Percentiles rank a stretch among this genome's conserved stretches.
Conservation (phyloP, 2,113 vertebrate genomes). For the Onychostruthus taczanowskii region DNA sequence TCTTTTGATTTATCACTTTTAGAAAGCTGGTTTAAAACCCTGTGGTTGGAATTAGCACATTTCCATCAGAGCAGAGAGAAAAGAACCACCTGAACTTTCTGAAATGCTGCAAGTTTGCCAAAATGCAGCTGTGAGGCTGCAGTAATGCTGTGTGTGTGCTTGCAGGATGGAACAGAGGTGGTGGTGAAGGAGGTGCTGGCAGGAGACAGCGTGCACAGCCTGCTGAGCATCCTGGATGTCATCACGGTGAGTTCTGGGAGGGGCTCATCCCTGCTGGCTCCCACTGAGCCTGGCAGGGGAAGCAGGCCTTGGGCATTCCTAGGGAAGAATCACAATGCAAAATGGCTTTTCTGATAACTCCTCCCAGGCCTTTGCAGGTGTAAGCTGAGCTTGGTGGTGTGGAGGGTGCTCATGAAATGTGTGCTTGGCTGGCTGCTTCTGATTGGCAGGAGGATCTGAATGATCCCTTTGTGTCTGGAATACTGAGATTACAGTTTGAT, state of each 20-base stretch:
- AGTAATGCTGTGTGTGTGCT: background rate
- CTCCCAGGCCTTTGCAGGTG: background rate
- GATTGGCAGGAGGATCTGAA: background rate
- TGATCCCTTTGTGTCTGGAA: background rate
- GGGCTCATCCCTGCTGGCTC: background rate
- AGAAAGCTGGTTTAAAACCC: background rate
- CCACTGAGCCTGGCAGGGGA: background rate
- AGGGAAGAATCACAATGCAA: background rate
- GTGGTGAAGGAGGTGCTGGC: constrained; percentile 90
- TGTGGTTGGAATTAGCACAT: background rate
- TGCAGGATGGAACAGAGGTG: constrained; percentile 87
- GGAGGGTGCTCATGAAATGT: background rate
- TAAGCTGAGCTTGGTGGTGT: background rate
- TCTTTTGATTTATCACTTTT: background rate
- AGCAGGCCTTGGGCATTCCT: no score
- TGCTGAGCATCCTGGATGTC: constrained; percentile 91
- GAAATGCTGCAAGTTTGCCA: rapidly evolving
- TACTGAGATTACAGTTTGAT: background rate
- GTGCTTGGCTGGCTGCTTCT: background rate
- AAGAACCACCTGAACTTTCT: background rate
- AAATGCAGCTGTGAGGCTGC: background rate
- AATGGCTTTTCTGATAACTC: background rate
- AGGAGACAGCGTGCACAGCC: constrained; percentile 93
- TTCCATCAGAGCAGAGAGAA: background rate
- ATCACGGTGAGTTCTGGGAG: constrained; percentile 82